These are phyloP conservation scores for Bos indicus DNA, from an alignment of 2,113 vertebrate species.

Conservation along the genomic window DNA sequence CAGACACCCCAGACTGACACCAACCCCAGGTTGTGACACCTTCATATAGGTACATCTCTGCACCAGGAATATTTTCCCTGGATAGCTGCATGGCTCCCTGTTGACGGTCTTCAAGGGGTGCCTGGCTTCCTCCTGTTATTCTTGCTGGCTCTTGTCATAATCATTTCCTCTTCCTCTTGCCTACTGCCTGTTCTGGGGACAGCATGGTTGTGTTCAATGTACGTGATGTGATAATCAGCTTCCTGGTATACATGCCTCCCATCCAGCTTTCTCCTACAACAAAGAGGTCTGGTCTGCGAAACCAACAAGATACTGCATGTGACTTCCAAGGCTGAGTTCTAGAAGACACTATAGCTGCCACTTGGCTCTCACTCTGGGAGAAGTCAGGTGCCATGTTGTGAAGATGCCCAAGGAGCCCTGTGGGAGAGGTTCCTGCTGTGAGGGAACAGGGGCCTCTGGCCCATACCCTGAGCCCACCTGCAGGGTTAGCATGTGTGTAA, in stretches of 20 bases:
- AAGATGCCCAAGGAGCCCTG: not conserved
- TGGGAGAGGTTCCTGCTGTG: accelerated
- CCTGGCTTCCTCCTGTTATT: not conserved
- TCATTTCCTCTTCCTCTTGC: not conserved
- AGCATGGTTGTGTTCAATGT: not conserved
- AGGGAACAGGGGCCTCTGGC: not conserved
- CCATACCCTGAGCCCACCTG: not conserved
- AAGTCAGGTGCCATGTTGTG: not conserved
- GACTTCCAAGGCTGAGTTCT: not conserved
- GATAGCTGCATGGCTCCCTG: not conserved
- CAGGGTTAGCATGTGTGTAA: not conserved
- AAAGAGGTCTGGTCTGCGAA: not conserved
- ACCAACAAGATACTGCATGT: not conserved
- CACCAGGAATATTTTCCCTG: not conserved
- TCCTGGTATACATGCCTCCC: not conserved
- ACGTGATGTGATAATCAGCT: not conserved
- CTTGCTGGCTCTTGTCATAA: not conserved
- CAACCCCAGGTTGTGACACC: not conserved
- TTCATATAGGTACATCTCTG: not conserved
- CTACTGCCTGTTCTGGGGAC: not conserved
- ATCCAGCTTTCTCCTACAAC: not conserved
- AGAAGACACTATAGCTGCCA: not conserved
- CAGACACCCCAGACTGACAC: not conserved
- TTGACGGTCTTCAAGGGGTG: not conserved
- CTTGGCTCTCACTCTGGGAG: not conserved